Evolutionary conservation across 2,888 invertebrate genomes (phyloP), one percentile per base, ranked within the genome.

Genomic region (Polyommatus iphigenia): DNA sequence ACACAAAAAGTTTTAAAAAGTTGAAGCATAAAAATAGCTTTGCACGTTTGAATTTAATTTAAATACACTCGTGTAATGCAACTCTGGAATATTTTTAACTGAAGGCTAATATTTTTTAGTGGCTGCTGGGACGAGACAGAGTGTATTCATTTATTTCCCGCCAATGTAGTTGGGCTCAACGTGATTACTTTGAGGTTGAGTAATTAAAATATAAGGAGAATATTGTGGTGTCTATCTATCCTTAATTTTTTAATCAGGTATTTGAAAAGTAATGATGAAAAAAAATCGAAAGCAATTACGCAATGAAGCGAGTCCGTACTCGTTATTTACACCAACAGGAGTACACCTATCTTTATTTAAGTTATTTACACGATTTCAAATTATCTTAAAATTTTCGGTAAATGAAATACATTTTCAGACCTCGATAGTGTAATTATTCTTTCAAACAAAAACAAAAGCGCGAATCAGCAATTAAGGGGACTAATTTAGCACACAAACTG

Each of bases 131-230:
- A 83, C 79, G 82, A 82, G 85, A 83, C 81, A 85, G 84, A 87
- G 88, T 91, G 91, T 91, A 92, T 91, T 92, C 91, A 83, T 92
- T 92, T 90, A 92, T 92, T 91, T 91, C 87, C 87, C 86, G 85
- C 87, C 85, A 83, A 91, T 91, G 90, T 88, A 88, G 87, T 85
- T 86, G 83, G 87, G 87, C 88, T 89, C 87, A 87, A 87, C 87
- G 86, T 90, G 91, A 92, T 92, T 91, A 91, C 88, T 29, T 82
- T 83, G 84, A 82, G 83, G 82, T 32, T 62, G 29, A 71, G 41
- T 54, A 78, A 62, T 67, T 50, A 29, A 67, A 29, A 67, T 24
- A 29, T 67, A 67, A 20, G 20, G 6, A 29, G 13, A n/a, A n/a
- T n/a, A n/a, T n/a, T n/a, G n/a, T n/a, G n/a, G n/a, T n/a, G n/a